phyloP scores from a whole-genome alignment of 2,888 invertebrate species.

The Pandemis cinnamomeana region DNA sequence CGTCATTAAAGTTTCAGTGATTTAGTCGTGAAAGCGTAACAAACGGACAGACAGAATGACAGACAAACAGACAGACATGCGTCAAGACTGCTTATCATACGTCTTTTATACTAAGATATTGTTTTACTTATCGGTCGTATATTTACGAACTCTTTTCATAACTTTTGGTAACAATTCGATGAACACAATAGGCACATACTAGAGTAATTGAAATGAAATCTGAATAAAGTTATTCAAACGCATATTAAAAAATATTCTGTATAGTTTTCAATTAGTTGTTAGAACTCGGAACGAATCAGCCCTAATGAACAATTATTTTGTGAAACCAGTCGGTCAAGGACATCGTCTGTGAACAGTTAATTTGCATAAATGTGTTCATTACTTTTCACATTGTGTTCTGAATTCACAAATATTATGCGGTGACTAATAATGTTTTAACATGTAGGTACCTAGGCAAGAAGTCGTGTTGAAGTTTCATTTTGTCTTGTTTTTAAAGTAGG shows the following conservation, averaged over 20 bases:
- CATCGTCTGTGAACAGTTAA: conserved; percentile 14
- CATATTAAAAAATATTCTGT: background rate
- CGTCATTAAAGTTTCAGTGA: too few relatives aligned
- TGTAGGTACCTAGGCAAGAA: background rate
- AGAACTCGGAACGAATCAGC: background rate
- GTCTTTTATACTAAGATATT: too few relatives aligned
- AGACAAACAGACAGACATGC: too few relatives aligned
- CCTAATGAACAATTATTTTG: conserved; percentile 21
- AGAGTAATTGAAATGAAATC: too few relatives aligned
- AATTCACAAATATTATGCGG: conserved; percentile 5
- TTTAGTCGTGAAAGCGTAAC: too few relatives aligned
- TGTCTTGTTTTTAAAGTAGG: background rate
- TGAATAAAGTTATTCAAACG: conserved; percentile 4
- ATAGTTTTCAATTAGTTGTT: conserved; percentile 3
- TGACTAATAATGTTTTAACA: conserved; percentile 13
- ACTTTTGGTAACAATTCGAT: too few relatives aligned
- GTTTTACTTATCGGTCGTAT: too few relatives aligned
- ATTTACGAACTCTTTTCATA: too few relatives aligned
- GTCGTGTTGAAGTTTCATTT: background rate
- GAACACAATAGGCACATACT: too few relatives aligned
- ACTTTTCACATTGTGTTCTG: conserved; percentile 19
- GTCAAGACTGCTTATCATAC: too few relatives aligned
- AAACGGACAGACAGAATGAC: too few relatives aligned
- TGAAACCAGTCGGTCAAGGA: conserved; percentile 36
- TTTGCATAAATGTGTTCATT: conserved; percentile 30